Evolutionary conservation across 2,888 invertebrate species (phyloP), one percentile per base, ranked within the genome.

Genomic region (Cephus runcator): DNA sequence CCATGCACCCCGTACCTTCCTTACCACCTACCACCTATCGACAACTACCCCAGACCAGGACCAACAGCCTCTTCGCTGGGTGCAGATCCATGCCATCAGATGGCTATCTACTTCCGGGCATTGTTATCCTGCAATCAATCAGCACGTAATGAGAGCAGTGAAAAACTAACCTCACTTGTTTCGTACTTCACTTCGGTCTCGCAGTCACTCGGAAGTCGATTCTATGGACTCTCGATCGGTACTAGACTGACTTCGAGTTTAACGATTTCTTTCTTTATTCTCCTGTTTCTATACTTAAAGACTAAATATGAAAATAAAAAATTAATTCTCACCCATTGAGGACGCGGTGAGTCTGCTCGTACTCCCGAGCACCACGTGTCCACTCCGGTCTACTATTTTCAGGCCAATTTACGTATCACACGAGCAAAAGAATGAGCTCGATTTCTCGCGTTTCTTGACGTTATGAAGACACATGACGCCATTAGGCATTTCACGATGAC

Each of bases 401-500:
- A 84, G 85, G 84, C 83, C 87, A 87, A 89, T 89, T 89, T 88
- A 86, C 85, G 80, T 81, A 85, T 85, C 85, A 82, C 81, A 79
- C 77, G 84, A 81, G 84, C 81, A 85, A 85, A 84, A 81, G 80
- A 79, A 79, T 76, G 77, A 73, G 77, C 82, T 83, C 83, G 79
- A 79, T 80, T 77, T 76, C 77, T 79, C 82, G 80, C 78, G 79
- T 76, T 82, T 81, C 83, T 78, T 81, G 83, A 83, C 81, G 83
- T 84, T 83, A 84, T 81, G 81, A 82, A 82, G 84, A 82, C 80
- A 81, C 81, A 80, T 76, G 83, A 73, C 82, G 78, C 79, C 81
- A 79, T 82, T 79, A 75, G 33, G 73, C 78, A 34, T 71, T 71
- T 71, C 71, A 34, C 71, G 71, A 31, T 34, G 71, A 34, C 71